These are phyloP conservation scores for Conus ventricosus DNA, from an alignment of 1,140 invertebrate genomes.

Conservation along the genomic window DNA sequence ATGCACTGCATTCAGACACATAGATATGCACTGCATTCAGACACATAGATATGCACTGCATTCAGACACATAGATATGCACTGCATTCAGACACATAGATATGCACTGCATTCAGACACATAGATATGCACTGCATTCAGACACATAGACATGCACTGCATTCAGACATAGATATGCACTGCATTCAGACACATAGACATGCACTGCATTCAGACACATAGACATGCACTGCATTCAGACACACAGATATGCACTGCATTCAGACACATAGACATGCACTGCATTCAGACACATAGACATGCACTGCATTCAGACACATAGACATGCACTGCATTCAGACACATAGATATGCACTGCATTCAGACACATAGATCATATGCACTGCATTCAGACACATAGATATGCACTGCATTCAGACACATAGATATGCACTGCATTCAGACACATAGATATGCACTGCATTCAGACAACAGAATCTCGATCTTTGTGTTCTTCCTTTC, in stretches of 20 bases:
- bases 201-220: not conserved
- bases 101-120: not conserved
- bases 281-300: not conserved
- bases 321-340: not conserved
- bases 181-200: not conserved
- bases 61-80: not conserved
- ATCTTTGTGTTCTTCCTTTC: too few species aligned
- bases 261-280: not conserved
- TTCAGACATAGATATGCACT: too few species aligned
- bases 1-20: not conserved
- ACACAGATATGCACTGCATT: not conserved
- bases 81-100: not conserved
- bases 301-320: not conserved
- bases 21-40: not conserved
- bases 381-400: not conserved
- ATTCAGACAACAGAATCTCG: too few species aligned
- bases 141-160: not conserved
- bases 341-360: too few species aligned
- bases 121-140: not conserved
- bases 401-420: not conserved
- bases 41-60: not conserved
- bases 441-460: not conserved
- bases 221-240: not conserved
- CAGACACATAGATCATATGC: too few species aligned
- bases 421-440: not conserved